A percentile compares a stretch with the other conserved stretches of the same genome.
Evolutionary conservation across 53 echinoderm and acorn worm species (phyloP).

Genomic region (Antedon mediterranea): DNA sequence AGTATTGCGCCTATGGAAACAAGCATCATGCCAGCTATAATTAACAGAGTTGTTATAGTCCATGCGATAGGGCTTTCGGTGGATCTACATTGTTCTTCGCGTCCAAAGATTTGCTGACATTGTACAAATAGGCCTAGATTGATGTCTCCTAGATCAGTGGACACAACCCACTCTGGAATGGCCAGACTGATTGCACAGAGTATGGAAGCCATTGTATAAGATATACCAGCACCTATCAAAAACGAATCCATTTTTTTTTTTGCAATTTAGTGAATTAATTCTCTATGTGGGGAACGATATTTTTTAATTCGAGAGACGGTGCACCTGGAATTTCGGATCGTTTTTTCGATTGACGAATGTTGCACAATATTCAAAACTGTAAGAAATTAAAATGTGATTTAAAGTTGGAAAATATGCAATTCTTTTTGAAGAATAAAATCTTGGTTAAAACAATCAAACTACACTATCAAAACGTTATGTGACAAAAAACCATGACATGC

Average conservation of each 20-base stretch:
- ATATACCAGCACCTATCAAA: conserved; percentile 63
- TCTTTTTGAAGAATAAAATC: no score
- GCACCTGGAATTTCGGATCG: no score
- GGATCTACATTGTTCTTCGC: conserved; percentile 57
- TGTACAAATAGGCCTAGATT: conserved; percentile 66
- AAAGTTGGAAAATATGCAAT: no score
- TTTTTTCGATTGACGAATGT: no score
- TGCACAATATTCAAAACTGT: no score
- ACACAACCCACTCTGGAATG: conserved; percentile 69
- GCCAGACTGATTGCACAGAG: conserved; percentile 63
- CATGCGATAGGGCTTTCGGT: conserved; percentile 61
- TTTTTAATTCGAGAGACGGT: no score
- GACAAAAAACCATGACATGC: no score
- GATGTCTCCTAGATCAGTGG: conserved; percentile 56
- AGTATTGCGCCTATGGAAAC: conserved; percentile 53
- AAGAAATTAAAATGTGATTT: no score
- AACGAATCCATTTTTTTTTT: conserved; percentile 77
- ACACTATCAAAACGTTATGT: no score
- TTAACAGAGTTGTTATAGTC: conserved; percentile 66
- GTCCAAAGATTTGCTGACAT: conserved; percentile 81
- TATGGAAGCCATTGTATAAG: conserved; percentile 60
- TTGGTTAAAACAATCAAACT: no score
- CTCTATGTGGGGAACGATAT: no score
- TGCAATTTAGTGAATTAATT: no score
- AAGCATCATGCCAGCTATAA: conserved; percentile 51